These are phyloP conservation scores for Enteromius viviparus DNA, from an alignment of 2,797 vertebrate species.

Conservation along the genomic window DNA sequence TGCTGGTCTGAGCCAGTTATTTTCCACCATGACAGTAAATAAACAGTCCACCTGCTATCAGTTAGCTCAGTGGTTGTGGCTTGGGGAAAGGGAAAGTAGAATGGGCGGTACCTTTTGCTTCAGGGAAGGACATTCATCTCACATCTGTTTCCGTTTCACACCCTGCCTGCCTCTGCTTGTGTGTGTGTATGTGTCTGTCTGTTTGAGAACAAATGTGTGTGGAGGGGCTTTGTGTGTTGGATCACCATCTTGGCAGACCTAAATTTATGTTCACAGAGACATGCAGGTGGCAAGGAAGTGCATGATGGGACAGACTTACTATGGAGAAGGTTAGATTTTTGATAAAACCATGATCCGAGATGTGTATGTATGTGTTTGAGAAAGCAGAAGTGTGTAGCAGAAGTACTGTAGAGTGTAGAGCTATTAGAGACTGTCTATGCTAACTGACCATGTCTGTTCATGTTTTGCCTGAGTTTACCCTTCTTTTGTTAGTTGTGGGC, in stretches of 20 bases:
- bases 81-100: constrained; percentile 6
- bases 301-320: constrained; percentile 21
- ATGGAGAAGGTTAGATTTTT: constrained; percentile 33
- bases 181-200: constrained; percentile 10
- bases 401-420: background rate
- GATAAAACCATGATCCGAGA: background rate
- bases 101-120: constrained; percentile 41
- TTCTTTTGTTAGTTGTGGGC: background rate
- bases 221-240: constrained; percentile 1
- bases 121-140: constrained; percentile 59
- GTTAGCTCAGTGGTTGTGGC: constrained; percentile 38
- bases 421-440: constrained; percentile 13
- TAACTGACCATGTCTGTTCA: background rate
- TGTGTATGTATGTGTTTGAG: background rate
- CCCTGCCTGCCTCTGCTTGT: constrained; percentile 47
- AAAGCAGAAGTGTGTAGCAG: constrained; percentile 32
- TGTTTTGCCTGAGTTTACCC: background rate
- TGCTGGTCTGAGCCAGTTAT: constrained; percentile 40
- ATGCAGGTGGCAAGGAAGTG: constrained; percentile 20
- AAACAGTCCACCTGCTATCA: constrained; percentile 46
- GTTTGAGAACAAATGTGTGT: constrained; percentile 13
- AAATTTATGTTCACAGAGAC: constrained; percentile 30
- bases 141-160: constrained; percentile 63
- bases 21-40: constrained; percentile 43
- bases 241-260: constrained; percentile 8